Evolutionary conservation across 2,888 invertebrate species (phyloP), one percentile per base, ranked within the genome.

Genomic region (Troglohyphantes excavatus): DNA sequence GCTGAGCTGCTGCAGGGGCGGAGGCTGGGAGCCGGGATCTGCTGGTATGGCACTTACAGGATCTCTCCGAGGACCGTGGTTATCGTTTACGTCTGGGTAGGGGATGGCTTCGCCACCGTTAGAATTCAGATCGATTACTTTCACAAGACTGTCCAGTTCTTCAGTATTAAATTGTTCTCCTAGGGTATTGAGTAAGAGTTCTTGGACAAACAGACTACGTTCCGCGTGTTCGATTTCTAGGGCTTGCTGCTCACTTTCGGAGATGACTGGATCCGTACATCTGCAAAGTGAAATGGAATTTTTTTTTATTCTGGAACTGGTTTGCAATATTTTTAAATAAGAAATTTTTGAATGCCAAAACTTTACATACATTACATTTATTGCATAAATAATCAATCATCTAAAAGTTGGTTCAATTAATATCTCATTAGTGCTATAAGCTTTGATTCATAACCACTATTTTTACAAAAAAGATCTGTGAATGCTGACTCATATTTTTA

Each of bases 181-280:
- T 92, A 95, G 93, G 89, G 95, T 95, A 59, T 95, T 95, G 92
- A 96, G 93, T 92, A 96, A 93, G 92, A 96, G 93, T 93, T 96
- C 95, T 94, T 96, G 96, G 91, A 96, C 95, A 94, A 96, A 96
- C 92, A 95, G 94, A 93, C 95, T 95, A 90, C 95, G 94, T 93
- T 96, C 95, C 91, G 95, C 95, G 90, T 95, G 94, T 92, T 95
- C 94, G 92, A 95, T 94, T 92, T 95, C 95, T 86, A 94, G 93
- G 81, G 94, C 94, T 91, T 95, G 94, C 88, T 92, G 91, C 67
- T 95, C 95, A 91, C 95, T 94, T 92, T 95, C 95, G 93, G 95
- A 94, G 93, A 95, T 94, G 93, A 95, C 94, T 93, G 94, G 94
- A 92, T 95, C 94, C 93, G 94, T 94, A 92, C 94, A 95, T 93